A percentile compares a stretch with the other conserved stretches of the same genome.
Evolutionary conservation across 2,888 invertebrate genomes (phyloP).

Genomic region (Aleiodes leptofemur): DNA sequence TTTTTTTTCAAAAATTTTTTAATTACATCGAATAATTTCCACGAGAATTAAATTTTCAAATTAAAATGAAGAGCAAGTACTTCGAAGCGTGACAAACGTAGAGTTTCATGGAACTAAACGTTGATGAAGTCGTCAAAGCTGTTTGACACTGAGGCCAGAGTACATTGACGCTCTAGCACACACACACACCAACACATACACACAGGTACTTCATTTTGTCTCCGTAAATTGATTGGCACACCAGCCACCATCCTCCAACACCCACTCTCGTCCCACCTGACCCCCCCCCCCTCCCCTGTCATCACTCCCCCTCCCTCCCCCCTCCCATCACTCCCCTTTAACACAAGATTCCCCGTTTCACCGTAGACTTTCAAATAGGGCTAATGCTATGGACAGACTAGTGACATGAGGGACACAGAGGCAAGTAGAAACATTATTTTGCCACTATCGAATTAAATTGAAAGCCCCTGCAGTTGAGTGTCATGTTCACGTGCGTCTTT

Average conservation of each 20-base stretch:
- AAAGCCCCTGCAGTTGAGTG: conserved; percentile 58
- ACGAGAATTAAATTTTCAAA: too few relatives aligned
- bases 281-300: neutral
- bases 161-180: neutral
- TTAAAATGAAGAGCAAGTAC: neutral
- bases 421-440: conserved; percentile 10
- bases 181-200: neutral
- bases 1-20: too few relatives aligned
- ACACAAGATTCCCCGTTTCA: conserved; percentile 38
- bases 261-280: conserved; percentile 2
- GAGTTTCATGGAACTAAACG: neutral
- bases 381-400: conserved; percentile 38
- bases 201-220: conserved; percentile 11
- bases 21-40: too few relatives aligned
- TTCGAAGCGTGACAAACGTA: neutral
- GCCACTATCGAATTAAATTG: conserved; percentile 64
- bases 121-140: conserved; percentile 10
- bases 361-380: conserved; percentile 38
- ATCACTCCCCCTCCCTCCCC: too few relatives aligned
- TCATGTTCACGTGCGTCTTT: conserved; percentile 27
- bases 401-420: conserved; percentile 24
- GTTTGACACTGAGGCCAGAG: conserved; percentile 1
- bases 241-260: neutral
- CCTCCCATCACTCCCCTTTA: neutral
- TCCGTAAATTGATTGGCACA: conserved; percentile 28